Conservation (phyloP, 2,113 vertebrate species). For the Bos indicus region DNA sequence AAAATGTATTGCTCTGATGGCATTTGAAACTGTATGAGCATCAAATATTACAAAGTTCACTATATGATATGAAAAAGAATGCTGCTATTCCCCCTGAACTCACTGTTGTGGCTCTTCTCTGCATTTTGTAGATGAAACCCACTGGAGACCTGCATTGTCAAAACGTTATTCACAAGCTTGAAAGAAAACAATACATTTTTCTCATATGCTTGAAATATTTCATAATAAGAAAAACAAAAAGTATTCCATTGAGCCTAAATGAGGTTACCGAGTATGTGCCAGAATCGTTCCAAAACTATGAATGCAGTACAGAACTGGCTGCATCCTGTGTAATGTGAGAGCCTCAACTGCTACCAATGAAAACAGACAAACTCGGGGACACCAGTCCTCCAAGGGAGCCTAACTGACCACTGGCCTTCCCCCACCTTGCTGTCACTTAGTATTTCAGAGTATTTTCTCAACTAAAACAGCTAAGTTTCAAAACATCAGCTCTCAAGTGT, state of each 20-base stretch:
- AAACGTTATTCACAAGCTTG: background rate
- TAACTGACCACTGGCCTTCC: background rate
- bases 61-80: background rate
- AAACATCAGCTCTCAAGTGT: background rate
- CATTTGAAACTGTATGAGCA: background rate
- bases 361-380: background rate
- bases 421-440: background rate
- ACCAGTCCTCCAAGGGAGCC: background rate
- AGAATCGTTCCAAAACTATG: background rate
- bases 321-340: background rate
- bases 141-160: background rate
- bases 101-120: background rate
- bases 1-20: background rate
- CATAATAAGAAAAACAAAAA: constrained; percentile 18
- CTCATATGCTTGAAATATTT: constrained; percentile 13
- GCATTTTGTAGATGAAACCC: background rate
- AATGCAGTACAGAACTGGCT: background rate
- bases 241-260: background rate
- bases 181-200: background rate
- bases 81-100: background rate
- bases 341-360: background rate
- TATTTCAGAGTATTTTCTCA: background rate
- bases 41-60: background rate
- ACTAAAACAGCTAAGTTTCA: background rate
- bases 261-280: background rate